Evolutionary conservation across 2,888 invertebrate genomes (phyloP), one percentile per base, ranked within the genome.

Genomic region (Ischnus inquisitorius): DNA sequence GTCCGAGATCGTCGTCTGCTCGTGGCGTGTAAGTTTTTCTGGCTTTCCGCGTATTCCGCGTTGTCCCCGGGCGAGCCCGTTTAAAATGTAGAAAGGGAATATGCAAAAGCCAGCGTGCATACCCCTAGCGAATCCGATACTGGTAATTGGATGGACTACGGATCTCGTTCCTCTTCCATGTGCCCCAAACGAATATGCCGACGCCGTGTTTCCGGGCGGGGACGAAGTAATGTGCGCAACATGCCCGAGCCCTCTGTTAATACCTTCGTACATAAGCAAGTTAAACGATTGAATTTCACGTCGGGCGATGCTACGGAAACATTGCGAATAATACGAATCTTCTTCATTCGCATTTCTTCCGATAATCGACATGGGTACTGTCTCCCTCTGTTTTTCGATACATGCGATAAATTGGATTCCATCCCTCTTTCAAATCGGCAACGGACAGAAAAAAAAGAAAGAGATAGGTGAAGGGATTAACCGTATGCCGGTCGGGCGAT

Each of bases 101-200:
- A 48, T 64, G 57, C 39, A 48, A 75, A 74, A 83, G 57, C 64
- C 79, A 12, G 34, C 41, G 5, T 25, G 28, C 25, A 19, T 22
- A 2, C 28, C 67, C 25, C 25, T 54, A 46, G 28, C 65, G 46
- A 75, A 57, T 34, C 64, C 19, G 62, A 79, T 46, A 68, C 64
- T 75, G 64, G 79, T 75, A 83, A 83, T 83, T 83, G 83, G 75
- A 48, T 57, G 75, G 54, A 57, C 69, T 46, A 39, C 75, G 46
- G n/a, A 83, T 28, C 57, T 79, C 71, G 64, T 54, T 54, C 22
- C 69, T n/a, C 60, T 25, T 34, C 12, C 28, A 19, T 28, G 75
- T 64, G 46, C 46, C 14, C 82, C 25, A 57, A 79, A 69, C 51
- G 78, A 62, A 69, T 54, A 71, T 68, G 12, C 57, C 12, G 34